Conservation (phyloP, 2,888 invertebrate genomes). For the Dynastes maya region DNA sequence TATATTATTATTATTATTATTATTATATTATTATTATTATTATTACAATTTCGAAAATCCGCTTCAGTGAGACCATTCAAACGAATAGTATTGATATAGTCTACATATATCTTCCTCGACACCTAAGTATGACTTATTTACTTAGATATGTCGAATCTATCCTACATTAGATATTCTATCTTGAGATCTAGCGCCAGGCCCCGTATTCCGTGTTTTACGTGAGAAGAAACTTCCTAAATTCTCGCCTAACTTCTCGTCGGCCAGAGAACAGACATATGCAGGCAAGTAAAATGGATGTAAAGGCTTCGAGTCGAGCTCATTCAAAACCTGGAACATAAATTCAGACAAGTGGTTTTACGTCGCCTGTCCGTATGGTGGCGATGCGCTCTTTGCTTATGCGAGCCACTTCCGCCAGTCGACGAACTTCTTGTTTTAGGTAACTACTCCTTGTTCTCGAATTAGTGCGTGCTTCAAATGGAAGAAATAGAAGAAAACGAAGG, state of each 20-base stretch:
- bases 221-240: not conserved
- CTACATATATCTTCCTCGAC: not conserved
- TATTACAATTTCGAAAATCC: no score
- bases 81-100: no score
- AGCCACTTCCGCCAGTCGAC: not conserved
- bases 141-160: not conserved
- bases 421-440: not conserved
- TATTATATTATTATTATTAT: no score
- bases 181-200: not conserved
- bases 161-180: not conserved
- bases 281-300: slow-evolving; percentile 15
- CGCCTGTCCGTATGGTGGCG: not conserved
- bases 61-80: no score
- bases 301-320: slow-evolving; percentile 13
- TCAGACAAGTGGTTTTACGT: slow-evolving; percentile 28
- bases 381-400: not conserved
- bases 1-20: no score
- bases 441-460: not conserved
- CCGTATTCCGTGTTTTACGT: not conserved
- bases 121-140: not conserved
- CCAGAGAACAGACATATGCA: not conserved
- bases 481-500: not conserved
- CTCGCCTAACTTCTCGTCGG: no score
- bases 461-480: not conserved
- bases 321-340: slow-evolving; percentile 10